Conservation (phyloP, 2,888 invertebrate species). For the Byasa hedistus region DNA sequence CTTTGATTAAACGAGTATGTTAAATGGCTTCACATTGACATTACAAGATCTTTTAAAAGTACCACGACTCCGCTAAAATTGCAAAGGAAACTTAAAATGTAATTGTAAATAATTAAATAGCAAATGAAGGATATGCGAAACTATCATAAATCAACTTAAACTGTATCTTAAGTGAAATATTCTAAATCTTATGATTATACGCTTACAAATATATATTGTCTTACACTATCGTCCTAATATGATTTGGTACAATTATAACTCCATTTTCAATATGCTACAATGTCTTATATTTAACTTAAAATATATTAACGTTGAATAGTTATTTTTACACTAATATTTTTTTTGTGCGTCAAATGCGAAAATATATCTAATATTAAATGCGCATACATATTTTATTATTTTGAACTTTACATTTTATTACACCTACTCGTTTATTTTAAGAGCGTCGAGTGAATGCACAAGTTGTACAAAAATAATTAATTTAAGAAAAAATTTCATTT, state of each 20-base stretch:
- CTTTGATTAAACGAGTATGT: background rate
- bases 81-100: background rate
- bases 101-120: background rate
- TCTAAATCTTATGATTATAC: background rate
- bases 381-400: background rate
- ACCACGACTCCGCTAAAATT: background rate
- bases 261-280: background rate
- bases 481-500: background rate
- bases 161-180: background rate
- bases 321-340: constrained; percentile 19
- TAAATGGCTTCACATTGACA: background rate
- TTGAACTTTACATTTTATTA: background rate
- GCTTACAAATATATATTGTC: background rate
- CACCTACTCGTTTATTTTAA: background rate
- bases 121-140: background rate
- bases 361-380: constrained; percentile 10
- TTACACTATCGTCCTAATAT: background rate
- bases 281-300: background rate
- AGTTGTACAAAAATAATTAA: constrained; percentile 1
- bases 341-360: constrained; percentile 23
- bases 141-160: background rate
- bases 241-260: background rate
- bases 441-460: background rate
- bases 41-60: background rate
- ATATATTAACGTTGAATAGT: background rate